A percentile compares a stretch with the other conserved stretches of the same genome.
Evolutionary conservation across 1,140 invertebrate species (phyloP).

Genomic region (Leguminivora glycinivorella): DNA sequence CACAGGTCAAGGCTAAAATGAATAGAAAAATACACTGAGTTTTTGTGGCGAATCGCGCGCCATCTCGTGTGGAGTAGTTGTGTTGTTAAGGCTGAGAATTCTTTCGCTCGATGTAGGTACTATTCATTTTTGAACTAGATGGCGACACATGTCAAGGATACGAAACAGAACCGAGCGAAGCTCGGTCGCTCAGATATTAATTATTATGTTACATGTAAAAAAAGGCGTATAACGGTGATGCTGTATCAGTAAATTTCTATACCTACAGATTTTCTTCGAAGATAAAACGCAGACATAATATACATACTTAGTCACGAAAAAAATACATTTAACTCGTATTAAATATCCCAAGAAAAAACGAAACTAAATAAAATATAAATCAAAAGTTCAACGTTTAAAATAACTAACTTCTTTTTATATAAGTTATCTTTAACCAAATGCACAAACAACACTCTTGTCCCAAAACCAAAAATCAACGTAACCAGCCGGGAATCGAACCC

Average conservation of each 20-base stretch:
- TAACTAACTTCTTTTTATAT: slow-evolving; percentile 1
- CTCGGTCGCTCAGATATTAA: no score
- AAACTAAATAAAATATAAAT: slow-evolving; percentile 6
- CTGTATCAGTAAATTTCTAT: neutral
- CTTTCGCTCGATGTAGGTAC: no score
- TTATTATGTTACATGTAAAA: neutral
- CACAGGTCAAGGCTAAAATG: no score
- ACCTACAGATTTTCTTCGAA: no score
- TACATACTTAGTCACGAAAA: neutral
- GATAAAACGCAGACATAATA: no score
- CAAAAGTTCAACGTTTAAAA: slow-evolving; percentile 28
- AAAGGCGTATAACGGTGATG: neutral
- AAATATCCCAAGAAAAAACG: slow-evolving; percentile 3
- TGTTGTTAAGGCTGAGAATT: no score
- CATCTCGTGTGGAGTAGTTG: no score
- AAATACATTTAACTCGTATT: neutral
- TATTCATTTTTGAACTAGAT: no score
- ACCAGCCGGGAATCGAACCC: neutral
- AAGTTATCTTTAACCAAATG: neutral
- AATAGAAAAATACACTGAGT: no score
- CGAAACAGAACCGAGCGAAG: no score
- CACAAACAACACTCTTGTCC: slow-evolving; percentile 3
- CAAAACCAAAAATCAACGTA: neutral
- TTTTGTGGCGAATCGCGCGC: no score
- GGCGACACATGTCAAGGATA: no score